Conservation (phyloP, 2,113 vertebrate species). For the Psammodynastes pulverulentus region DNA sequence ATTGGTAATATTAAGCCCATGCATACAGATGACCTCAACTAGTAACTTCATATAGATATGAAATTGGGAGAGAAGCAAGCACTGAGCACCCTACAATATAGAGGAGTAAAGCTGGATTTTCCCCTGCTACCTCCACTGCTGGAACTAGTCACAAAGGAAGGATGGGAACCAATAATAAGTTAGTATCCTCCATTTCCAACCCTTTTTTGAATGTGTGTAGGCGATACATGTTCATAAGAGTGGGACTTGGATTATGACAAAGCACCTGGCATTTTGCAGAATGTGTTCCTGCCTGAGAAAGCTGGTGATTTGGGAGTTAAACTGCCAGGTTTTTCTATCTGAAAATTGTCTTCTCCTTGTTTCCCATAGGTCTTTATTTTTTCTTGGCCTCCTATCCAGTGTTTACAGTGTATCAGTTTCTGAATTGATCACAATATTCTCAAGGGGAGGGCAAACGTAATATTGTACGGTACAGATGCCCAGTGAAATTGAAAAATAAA, state of each 20-base stretch:
- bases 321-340: background rate
- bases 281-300: background rate
- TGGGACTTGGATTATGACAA: background rate
- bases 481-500: background rate
- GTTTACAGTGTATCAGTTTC: background rate
- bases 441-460: background rate
- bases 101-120: background rate
- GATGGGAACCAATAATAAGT: background rate
- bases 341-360: background rate
- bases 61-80: background rate
- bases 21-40: background rate
- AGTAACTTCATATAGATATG: background rate
- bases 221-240: background rate
- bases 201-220: background rate
- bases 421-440: conserved; percentile 5
- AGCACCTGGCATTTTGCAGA: background rate
- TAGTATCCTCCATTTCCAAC: background rate
- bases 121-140: background rate
- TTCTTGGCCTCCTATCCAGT: background rate
- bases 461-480: background rate
- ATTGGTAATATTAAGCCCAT: background rate
- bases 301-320: background rate
- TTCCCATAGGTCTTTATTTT: background rate
- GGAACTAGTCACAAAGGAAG: background rate
- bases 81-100: background rate